Evolutionary conservation across 2,113 vertebrate species (phyloP).

Genomic region (Tautogolabrus adspersus): DNA sequence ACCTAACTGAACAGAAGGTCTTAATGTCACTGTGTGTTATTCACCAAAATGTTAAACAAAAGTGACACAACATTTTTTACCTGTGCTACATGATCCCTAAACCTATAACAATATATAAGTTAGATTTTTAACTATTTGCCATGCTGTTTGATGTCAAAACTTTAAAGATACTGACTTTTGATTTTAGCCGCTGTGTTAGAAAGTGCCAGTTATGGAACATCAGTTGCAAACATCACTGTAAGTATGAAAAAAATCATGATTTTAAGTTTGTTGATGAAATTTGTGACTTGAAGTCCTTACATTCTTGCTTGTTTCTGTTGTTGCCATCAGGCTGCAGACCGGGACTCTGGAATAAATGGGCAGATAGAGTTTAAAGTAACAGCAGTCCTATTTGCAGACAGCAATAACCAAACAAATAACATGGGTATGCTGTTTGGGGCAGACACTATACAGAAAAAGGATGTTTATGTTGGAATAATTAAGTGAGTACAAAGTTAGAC

Average conservation of each 20-base stretch:
- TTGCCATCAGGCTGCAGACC: constrained; percentile 86
- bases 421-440: constrained; percentile 77
- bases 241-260: constrained; percentile 58
- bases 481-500: constrained; percentile 69
- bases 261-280: background rate
- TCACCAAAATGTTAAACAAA: too few relatives aligned
- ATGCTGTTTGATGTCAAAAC: too few relatives aligned
- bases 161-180: constrained; percentile 1
- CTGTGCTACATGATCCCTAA: too few relatives aligned
- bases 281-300: background rate
- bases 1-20: too few relatives aligned
- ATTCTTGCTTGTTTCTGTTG: background rate
- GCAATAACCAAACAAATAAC: background rate
- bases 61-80: too few relatives aligned
- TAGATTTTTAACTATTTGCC: too few relatives aligned
- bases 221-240: constrained; percentile 77
- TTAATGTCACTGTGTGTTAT: too few relatives aligned
- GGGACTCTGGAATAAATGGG: constrained; percentile 81
- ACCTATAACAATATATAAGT: too few relatives aligned
- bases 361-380: constrained; percentile 83
- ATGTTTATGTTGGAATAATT: constrained; percentile 69
- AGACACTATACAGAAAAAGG: constrained; percentile 53
- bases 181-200: constrained; percentile 80
- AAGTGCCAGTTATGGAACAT: constrained; percentile 68
- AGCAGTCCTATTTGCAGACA: constrained; percentile 76